Evolutionary conservation across 2,797 vertebrate species (phyloP), one percentile per base, ranked within the genome.

Genomic region (Clarias pachynema): DNA sequence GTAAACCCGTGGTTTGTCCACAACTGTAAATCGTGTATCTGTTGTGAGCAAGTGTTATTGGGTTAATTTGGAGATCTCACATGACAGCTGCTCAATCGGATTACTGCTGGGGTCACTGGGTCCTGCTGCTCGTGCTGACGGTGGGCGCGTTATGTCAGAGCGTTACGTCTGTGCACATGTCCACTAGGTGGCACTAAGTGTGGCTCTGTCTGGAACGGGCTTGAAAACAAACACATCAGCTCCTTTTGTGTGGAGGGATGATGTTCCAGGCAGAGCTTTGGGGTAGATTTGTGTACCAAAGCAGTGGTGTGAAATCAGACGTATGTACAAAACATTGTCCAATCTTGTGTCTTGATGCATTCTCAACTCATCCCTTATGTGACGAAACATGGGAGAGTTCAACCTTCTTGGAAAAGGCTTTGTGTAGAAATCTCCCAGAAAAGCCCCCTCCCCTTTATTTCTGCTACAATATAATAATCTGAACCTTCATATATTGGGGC

Each of bases 61-160:
- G 75, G 88, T 82, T 88, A 90, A 88, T 89, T 92, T 91, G 91
- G 87, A 82, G 79, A 89, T 91, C 93, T 95, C 93, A 94, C 94
- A 92, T 94, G 94, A 93, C 93, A 90, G 87, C 87, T 66, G 87
- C 29, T 89, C 87, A 94, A 93, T 95, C 92, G 89, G 93, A 95
- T 95, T 95, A 94, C 87, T 87, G 89, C 15, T 81, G 89, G 91
- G 90, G 90, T 91, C 90, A 93, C 86, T 90, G 86, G 86, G 68
- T 89, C 88, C 84, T 66, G 78, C 60, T 29, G 60, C 77, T 62
- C 29, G 74, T 59, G 74, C 74, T 79, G 77, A n/a, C 59, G 59
- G 24, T 62, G 77, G 77, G 77, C 31, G 66, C 80, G 49, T 95
- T 94, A 93, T 93, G 93, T 95, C 93, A 95, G 93, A 92, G 87